These are phyloP conservation scores for Semibalanus balanoides DNA, from an alignment of 1,140 invertebrate genomes.

Conservation along the genomic window DNA sequence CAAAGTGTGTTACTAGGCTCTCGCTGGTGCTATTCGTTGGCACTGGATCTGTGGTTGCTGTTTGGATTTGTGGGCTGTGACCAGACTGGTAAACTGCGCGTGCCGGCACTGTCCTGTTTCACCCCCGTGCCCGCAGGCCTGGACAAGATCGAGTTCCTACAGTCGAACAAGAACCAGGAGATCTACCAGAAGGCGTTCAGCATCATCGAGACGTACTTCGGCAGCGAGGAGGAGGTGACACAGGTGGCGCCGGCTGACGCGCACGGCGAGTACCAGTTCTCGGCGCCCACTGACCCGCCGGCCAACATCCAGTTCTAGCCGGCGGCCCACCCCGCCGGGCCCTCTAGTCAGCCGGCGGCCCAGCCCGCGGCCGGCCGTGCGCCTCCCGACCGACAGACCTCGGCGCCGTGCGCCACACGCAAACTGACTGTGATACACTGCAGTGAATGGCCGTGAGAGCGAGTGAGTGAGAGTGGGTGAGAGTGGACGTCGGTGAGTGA, in stretches of 20 bases:
- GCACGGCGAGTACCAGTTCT: constrained; percentile 45
- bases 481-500: background rate
- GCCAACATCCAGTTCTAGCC: background rate
- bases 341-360: background rate
- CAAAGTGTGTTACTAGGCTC: no score
- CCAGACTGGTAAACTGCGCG: no score
- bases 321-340: no score
- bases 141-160: constrained; percentile 93
- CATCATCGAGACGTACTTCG: constrained; percentile 91
- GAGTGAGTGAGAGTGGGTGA: background rate
- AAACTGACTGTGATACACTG: background rate
- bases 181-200: constrained; percentile 94
- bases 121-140: constrained; percentile 61
- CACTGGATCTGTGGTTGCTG: no score
- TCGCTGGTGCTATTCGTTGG: no score
- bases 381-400: background rate
- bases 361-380: no score
- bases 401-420: background rate
- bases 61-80: no score
- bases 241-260: constrained; percentile 61
- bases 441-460: background rate
- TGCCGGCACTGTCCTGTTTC: no score
- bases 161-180: constrained; percentile 89
- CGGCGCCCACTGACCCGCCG: background rate
- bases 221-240: constrained; percentile 66